A percentile compares a stretch with the other conserved stretches of the same genome.
Conservation (phyloP, 2,113 vertebrate genomes). For the Dromiciops gliroides region DNA sequence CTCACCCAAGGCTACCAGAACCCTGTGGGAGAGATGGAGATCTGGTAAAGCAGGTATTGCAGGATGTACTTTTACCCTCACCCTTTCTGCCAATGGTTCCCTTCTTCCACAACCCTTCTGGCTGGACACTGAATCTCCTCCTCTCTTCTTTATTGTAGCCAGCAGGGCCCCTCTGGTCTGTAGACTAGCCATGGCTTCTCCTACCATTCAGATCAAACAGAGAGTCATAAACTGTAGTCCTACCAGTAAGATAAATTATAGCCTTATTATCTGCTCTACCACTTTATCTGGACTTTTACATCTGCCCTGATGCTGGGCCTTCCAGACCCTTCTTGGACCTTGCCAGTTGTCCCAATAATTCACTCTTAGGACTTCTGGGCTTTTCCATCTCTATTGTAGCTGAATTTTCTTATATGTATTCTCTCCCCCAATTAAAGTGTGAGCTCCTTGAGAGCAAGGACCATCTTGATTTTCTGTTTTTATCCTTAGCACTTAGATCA, state of each 20-base stretch:
- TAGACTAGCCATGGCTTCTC: background rate
- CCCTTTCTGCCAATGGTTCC: background rate
- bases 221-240: background rate
- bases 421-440: background rate
- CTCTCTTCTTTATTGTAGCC: background rate
- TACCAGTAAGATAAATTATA: background rate
- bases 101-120: background rate
- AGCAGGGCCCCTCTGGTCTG: background rate
- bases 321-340: background rate
- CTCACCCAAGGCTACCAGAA: background rate
- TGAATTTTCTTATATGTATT: background rate
- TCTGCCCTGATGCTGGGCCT: background rate
- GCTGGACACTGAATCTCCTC: background rate
- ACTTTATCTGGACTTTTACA: background rate
- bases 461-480: background rate
- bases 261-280: background rate
- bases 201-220: background rate
- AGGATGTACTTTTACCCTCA: background rate
- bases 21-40: background rate
- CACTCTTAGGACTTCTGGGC: background rate
- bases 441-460: background rate
- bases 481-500: too few relatives aligned
- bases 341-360: background rate
- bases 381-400: background rate
- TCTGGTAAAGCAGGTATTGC: background rate